Percentiles rank a stretch among this genome's conserved stretches.
phyloP scores from a whole-genome alignment of 2,113 vertebrate species.

The Actinemys pallida region DNA sequence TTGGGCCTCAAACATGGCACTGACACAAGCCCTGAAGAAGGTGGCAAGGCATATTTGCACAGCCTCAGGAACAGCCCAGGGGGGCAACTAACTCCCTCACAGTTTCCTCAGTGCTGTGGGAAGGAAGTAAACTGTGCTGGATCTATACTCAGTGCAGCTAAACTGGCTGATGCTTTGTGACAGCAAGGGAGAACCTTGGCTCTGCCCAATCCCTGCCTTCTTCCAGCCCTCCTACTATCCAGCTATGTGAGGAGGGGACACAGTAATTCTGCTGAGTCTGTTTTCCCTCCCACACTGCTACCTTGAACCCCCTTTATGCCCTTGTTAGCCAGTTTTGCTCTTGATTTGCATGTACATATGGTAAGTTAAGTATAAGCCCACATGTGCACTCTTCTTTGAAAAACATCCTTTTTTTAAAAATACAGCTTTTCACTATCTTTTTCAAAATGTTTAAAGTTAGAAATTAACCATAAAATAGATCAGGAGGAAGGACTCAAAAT shows the following conservation, averaged over 20 bases:
- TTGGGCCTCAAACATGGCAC: not conserved
- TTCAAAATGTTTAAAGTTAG: not conserved
- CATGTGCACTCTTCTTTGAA: not conserved
- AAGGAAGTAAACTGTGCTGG: not conserved
- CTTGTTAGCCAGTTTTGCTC: not conserved
- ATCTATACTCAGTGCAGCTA: not conserved
- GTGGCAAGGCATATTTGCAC: not conserved
- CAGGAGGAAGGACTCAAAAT: not conserved
- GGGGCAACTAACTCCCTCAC: too few relatives aligned
- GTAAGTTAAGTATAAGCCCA: not conserved
- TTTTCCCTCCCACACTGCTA: not conserved
- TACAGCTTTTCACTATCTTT: not conserved
- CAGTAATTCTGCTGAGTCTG: not conserved
- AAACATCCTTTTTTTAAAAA: not conserved
- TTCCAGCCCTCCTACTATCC: not conserved
- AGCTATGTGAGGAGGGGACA: not conserved
- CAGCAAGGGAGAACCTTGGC: not conserved
- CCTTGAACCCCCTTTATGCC: not conserved
- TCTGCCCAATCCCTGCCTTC: not conserved
- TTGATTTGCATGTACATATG: not conserved
- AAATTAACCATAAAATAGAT: not conserved
- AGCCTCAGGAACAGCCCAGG: too few relatives aligned
- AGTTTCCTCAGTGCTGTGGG: not conserved
- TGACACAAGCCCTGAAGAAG: not conserved
- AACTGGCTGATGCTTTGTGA: not conserved